Conservation (phyloP, 1,140 invertebrate genomes). For the Heterodera carotae region DNA sequence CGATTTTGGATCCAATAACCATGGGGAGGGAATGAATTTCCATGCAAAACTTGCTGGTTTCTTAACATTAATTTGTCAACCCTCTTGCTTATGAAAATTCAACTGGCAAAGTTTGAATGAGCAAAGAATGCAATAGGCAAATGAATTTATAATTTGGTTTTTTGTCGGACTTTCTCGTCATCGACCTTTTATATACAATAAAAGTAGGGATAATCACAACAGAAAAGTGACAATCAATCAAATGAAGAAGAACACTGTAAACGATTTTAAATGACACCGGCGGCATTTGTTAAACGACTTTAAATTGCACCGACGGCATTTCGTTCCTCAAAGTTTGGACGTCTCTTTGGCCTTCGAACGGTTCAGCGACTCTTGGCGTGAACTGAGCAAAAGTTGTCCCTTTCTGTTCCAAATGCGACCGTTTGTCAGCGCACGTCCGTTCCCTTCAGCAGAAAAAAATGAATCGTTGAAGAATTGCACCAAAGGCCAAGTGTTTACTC, state of each 20-base stretch:
- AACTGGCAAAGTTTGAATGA: no score
- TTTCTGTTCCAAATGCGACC: conserved; percentile 32
- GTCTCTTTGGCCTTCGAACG: conserved; percentile 13
- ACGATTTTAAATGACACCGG: no score
- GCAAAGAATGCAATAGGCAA: no score
- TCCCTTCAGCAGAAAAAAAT: not conserved
- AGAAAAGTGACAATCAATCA: not conserved
- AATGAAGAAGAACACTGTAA: no score
- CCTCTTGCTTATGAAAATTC: no score
- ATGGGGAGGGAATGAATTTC: not conserved
- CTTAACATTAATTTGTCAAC: no score
- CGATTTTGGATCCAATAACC: conserved; percentile 6
- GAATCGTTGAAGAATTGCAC: not conserved
- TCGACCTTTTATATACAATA: not conserved
- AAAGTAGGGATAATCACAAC: no score
- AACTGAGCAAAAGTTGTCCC: conserved; percentile 15
- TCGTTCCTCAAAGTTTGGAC: not conserved
- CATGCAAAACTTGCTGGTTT: not conserved
- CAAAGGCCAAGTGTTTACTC: not conserved
- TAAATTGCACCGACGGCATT: no score
- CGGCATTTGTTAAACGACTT: no score
- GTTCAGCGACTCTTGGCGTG: conserved; percentile 24
- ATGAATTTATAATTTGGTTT: no score
- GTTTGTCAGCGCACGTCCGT: conserved; percentile 31
- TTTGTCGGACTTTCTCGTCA: no score